Conservation (phyloP, 2,797 vertebrate species). For the Bovichtus variegatus region DNA sequence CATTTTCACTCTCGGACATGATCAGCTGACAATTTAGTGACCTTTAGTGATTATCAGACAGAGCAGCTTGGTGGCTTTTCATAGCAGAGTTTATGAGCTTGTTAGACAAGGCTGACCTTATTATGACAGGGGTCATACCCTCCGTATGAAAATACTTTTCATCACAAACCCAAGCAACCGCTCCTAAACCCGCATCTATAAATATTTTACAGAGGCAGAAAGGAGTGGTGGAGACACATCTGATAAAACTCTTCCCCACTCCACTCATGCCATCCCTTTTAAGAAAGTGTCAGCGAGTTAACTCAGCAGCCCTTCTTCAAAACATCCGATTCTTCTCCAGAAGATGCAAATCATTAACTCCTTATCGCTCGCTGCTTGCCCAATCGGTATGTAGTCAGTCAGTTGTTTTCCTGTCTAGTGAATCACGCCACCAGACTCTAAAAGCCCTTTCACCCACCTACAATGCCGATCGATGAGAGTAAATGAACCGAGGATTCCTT, state of each 20-base stretch:
- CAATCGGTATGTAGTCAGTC: conserved; percentile 50
- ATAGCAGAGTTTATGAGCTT: conserved; percentile 54
- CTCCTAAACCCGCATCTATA: conserved; percentile 55
- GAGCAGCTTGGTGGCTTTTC: conserved; percentile 31
- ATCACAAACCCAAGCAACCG: conserved; percentile 57
- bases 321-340: conserved; percentile 57
- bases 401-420: conserved; percentile 68
- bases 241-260: conserved; percentile 53
- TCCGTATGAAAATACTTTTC: conserved; percentile 63
- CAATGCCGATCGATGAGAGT: conserved; percentile 65
- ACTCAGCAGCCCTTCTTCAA: conserved; percentile 53
- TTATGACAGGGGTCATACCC: conserved; percentile 55
- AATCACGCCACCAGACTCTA: conserved; percentile 69
- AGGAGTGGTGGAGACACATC: conserved; percentile 49
- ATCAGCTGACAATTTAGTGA: conserved; percentile 42
- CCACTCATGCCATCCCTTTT: conserved; percentile 31
- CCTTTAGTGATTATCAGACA: conserved; percentile 44
- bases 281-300: conserved; percentile 44
- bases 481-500: conserved; percentile 71
- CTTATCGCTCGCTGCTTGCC: conserved; percentile 72
- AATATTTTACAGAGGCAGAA: conserved; percentile 72
- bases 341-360: conserved; percentile 80
- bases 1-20: conserved; percentile 17
- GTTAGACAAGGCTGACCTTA: conserved; percentile 60
- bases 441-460: conserved; percentile 69